Base-by-base conservation (phyloP, 37 sponge, comb jelly and placozoan species). In the Crambe crambe region DNA sequence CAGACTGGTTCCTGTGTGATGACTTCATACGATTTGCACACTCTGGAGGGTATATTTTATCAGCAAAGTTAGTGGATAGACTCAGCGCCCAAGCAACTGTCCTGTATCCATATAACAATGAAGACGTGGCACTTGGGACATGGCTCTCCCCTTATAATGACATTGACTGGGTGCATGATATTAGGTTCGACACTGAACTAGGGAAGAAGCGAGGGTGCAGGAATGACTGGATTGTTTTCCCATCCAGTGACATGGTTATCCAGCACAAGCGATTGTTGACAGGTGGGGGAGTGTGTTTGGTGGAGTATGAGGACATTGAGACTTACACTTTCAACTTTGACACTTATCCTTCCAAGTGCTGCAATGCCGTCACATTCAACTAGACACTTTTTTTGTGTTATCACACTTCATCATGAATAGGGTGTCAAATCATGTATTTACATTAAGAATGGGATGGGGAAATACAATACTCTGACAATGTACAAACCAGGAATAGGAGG, bases 151-250 rank as follows among this genome's bases (percentile, higher is more conserved):
- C 83, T 2, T 81, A 58, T 25, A 61, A 71, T 17, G 70, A 86
- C 62, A 79, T 94, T 31, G 77, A 74, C n/a, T 68, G 89, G 61
- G 54, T 44, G 6, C 95, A 94, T 56, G 86, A 94, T 56, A 34
- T 71, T 0, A 59, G 80, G 2, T 94, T 94, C 54, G 78, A 94
- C 72, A 94, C 95, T 2, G 91, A 75, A 12, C 2, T 60, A 1
- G 75, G 81, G 38, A 31, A 57, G 37, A 70, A 78, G 21, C 70
- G 95, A 61, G 95, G 95, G 6, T 94, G 95, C 59, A 69, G 51
- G 18, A 88, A 91, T 36, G 17, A 56, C 25, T 82, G 75, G 60
- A n/a, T 94, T 0, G 74, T 90, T 3, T 72, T 81, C 44, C 72
- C 30, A 41, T 15, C 70, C 31, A 37, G 12, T 6, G 73, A 81